Evolutionary conservation across 2,888 invertebrate species (phyloP), one percentile per base, ranked within the genome.

Genomic region (Acrocera orbiculus): DNA sequence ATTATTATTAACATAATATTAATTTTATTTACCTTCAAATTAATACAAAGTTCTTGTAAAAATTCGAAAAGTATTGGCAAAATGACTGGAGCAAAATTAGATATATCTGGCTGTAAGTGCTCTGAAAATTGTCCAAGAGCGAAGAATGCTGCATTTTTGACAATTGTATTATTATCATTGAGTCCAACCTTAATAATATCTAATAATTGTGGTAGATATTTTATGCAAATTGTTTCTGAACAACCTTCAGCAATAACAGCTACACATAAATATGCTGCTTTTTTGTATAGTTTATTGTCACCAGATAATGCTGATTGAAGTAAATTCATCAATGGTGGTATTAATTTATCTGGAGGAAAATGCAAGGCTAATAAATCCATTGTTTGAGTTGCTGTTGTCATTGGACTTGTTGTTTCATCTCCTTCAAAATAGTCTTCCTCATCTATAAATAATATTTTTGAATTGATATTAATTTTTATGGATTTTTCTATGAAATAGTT

Each of bases 81-180:
- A 24, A 83, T 56, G 47, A 79, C 70, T 1, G 70, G 62, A 0
- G 79, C 72, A 53, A 69, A 80, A 45, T 73, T 69, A 41, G 75
- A 75, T 38, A 83, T 79, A 41, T 80, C 76, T 4, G 83, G 82
- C 65, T 76, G 81, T 30, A 83, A 58, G 59, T 75, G 71, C 53
- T 83, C 82, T 0, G 81, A 74, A 56, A 81, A 82, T 53, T 82
- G 81, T 1, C 81, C 82, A 4, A 83, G 61, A 1, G 81, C 76
- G 59, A 78, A 82, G 29, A 83, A 67, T 1, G 81, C 80, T 2
- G 78, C 73, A 53, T 77, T 78, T 30, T 77, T 64, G 5, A 82
- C 79, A 7, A 71, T 61, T 1, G 69, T 61, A 38, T 66, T 64
- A 1, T 63, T 56, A 54, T 78, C 75, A 23, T 64, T 65, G 30